Percentiles rank a stretch among this genome's conserved stretches.
phyloP scores from a whole-genome alignment of 2,888 invertebrate species.

The Bellardia bayeri region DNA sequence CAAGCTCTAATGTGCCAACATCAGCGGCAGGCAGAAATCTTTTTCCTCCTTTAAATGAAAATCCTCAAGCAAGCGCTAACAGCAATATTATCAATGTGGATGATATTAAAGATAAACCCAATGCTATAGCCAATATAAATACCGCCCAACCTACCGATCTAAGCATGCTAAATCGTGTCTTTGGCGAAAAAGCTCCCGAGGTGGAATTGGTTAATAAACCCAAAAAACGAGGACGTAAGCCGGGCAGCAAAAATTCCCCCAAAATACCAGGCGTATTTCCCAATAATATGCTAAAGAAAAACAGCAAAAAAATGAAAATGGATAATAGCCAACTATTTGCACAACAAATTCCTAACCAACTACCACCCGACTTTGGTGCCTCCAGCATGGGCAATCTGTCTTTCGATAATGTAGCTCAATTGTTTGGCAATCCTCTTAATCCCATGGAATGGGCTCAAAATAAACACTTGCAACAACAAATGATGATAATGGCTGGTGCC shows the following conservation, averaged over 20 bases:
- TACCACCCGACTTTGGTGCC: constrained; percentile 62
- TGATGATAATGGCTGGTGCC: constrained; percentile 66
- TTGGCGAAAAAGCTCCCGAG: constrained; percentile 59
- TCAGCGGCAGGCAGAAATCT: constrained; percentile 46
- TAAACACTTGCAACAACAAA: constrained; percentile 69
- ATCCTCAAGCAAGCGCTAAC: not conserved
- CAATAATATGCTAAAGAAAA: constrained; percentile 71
- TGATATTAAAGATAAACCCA: constrained; percentile 60
- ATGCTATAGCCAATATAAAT: not conserved
- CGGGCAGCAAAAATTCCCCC: constrained; percentile 80
- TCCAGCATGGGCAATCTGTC: constrained; percentile 56
- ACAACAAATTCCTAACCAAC: constrained; percentile 50
- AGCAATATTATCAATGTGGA: constrained; percentile 63
- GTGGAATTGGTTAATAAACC: constrained; percentile 76
- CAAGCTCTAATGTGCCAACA: not conserved
- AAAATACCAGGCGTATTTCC: constrained; percentile 61
- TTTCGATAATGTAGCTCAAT: constrained; percentile 63
- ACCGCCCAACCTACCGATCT: constrained; percentile 55
- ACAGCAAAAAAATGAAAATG: constrained; percentile 74
- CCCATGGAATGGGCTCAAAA: constrained; percentile 68
- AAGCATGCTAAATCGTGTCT: constrained; percentile 68
- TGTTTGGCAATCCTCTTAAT: constrained; percentile 62
- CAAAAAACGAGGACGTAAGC: constrained; percentile 82
- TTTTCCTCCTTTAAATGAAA: constrained; percentile 50
- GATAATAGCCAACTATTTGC: constrained; percentile 48